A percentile compares a stretch with the other conserved stretches of the same genome.
Evolutionary conservation across 2,113 vertebrate genomes (phyloP).

Genomic region (Xerus inauris): DNA sequence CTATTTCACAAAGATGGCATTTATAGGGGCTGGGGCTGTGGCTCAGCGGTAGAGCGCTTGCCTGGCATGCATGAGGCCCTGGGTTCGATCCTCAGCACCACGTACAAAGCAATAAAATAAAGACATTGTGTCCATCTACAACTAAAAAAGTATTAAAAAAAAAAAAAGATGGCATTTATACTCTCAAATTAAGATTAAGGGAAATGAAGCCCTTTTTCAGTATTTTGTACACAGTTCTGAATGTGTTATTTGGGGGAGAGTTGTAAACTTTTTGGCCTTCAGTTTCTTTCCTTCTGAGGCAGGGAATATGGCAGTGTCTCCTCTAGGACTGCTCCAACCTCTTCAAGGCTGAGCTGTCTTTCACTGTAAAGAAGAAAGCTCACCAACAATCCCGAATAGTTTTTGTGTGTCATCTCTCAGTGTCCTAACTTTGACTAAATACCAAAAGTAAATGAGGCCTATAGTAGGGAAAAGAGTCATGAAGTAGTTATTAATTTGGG

Average conservation of each 20-base stretch:
- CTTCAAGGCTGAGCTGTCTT: neutral
- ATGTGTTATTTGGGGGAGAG: neutral
- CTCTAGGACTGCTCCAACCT: neutral
- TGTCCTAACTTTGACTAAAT: neutral
- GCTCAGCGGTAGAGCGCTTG: too few species aligned
- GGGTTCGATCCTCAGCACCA: too few species aligned
- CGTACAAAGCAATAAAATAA: too few species aligned
- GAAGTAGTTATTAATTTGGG: neutral
- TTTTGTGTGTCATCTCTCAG: neutral
- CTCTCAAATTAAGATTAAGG: neutral
- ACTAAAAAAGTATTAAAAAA: too few species aligned
- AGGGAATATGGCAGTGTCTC: fast-evolving
- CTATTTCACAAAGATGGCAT: neutral
- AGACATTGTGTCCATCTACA: too few species aligned
- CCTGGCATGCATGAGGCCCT: too few species aligned
- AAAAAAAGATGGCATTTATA: neutral
- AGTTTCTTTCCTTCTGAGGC: neutral
- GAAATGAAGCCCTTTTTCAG: neutral
- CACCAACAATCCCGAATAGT: too few species aligned
- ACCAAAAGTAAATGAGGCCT: neutral
- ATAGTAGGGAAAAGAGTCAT: neutral
- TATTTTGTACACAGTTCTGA: neutral
- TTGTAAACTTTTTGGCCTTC: neutral
- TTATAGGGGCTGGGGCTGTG: too few species aligned
- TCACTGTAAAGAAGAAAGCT: neutral